Evolutionary conservation across 2,113 vertebrate genomes (phyloP).

Genomic region (Catharus minimus): DNA sequence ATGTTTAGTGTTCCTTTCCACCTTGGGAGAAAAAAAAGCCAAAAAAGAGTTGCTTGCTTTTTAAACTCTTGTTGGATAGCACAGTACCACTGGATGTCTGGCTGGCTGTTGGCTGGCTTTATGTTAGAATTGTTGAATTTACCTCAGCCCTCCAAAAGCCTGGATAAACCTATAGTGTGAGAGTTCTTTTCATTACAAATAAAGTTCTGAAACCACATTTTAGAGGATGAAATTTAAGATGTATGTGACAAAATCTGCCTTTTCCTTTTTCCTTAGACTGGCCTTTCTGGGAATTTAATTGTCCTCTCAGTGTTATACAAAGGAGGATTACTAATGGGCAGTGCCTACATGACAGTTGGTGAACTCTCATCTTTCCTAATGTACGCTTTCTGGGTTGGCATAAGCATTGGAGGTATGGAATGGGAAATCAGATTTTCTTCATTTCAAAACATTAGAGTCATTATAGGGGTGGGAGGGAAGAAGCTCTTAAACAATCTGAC

Average conservation of each 20-base stretch:
- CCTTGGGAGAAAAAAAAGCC: background rate
- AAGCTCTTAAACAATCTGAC: background rate
- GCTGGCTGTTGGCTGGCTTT: background rate
- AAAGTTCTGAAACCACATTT: background rate
- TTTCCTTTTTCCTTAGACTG: slow-evolving; percentile 58
- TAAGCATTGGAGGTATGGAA: slow-evolving; percentile 91
- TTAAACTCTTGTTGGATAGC: background rate
- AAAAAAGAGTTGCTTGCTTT: background rate
- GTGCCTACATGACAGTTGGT: slow-evolving; percentile 92
- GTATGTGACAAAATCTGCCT: background rate
- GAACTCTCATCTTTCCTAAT: slow-evolving; percentile 96
- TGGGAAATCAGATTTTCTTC: background rate
- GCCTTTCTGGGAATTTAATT: slow-evolving; percentile 93
- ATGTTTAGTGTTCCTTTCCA: background rate
- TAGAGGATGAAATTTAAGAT: background rate
- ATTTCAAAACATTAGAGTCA: background rate
- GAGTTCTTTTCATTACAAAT: background rate
- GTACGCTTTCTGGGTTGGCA: slow-evolving; percentile 98
- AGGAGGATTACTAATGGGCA: slow-evolving; percentile 91
- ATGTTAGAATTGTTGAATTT: background rate
- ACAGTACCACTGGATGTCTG: background rate
- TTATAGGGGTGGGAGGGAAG: background rate
- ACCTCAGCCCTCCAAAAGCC: background rate
- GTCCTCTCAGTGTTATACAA: slow-evolving; percentile 94
- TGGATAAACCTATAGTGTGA: background rate